These are phyloP conservation scores for Dysdera silvatica DNA, from an alignment of 1,140 invertebrate species.

Conservation along the genomic window DNA sequence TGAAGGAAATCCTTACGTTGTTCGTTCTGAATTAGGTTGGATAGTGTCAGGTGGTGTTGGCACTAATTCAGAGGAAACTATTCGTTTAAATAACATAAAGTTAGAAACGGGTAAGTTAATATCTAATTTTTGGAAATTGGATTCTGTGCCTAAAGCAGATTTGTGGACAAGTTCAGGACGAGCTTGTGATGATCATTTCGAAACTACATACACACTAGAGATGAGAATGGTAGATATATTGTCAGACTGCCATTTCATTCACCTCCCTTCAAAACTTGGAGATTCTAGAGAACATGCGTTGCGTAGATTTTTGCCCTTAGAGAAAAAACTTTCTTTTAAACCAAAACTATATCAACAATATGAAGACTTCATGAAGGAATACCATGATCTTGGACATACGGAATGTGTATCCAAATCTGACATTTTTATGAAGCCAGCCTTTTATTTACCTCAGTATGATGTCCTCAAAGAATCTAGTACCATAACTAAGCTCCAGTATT, in stretches of 20 bases:
- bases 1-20: not conserved
- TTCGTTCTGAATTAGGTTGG: not conserved
- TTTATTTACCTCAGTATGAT: conserved; percentile 39
- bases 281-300: not conserved
- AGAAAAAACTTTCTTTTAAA: not conserved
- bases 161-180: not conserved
- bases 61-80: not conserved
- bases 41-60: not conserved
- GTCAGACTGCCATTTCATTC: no score
- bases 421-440: not conserved
- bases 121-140: not conserved
- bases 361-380: not conserved
- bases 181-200: conserved; percentile 2
- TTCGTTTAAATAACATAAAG: not conserved
- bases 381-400: not conserved
- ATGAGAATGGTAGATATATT: no score
- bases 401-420: not conserved
- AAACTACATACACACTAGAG: not conserved
- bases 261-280: not conserved
- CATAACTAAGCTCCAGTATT: not conserved
- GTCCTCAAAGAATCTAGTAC: conserved; percentile 33
- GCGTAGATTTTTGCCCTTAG: no score
- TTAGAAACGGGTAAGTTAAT: not conserved
- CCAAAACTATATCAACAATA: not conserved
- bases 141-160: not conserved